Evolutionary conservation across 2,888 invertebrate species (phyloP), one percentile per base, ranked within the genome.

Genomic region (Phaonia tiefii): DNA sequence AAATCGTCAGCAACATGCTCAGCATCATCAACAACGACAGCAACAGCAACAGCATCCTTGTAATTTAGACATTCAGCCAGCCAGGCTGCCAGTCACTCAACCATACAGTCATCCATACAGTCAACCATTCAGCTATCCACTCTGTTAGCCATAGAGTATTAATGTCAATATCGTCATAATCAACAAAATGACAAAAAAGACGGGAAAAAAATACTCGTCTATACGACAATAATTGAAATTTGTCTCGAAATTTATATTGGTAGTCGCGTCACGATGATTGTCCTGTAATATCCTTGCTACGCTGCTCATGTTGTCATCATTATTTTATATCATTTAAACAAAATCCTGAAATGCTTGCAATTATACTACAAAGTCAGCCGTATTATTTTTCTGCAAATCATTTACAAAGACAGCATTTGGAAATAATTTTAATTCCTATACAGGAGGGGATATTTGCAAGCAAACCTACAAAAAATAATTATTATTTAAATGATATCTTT

Each of bases 151-250:
- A 77, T 77, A 77, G 56, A 79, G 63, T 31, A 75, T 65, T 66
- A 69, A 79, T 73, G 73, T 75, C 75, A 82, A 82, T 79, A 82
- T 75, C 65, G 20, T 69, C 46, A 65, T 37, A 74, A 77, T n/a
- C 17, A 71, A 72, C 56, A 65, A 37, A 63, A 31, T 39, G 13
- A 51, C 26, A 49, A 44, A 3, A n/a, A 13, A 44, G 54, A 69
- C 51, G 66, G 49, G 63, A 37, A 69, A 25, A 54, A 37, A 51
- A 37, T 11, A 13, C n/a, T n/a, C n/a, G n/a, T n/a, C n/a, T n/a
- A n/a, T n/a, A n/a, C n/a, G n/a, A n/a, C n/a, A n/a, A n/a, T n/a
- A n/a, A n/a, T n/a, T 13, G 44, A 54, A 51, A 54, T n/a, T 8
- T 20, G 39, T 69, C 51, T 54, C 11, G n/a, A 54, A 46, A 67